phyloP scores from a whole-genome alignment of 2,888 invertebrate genomes.

The Platynereis dumerilii region DNA sequence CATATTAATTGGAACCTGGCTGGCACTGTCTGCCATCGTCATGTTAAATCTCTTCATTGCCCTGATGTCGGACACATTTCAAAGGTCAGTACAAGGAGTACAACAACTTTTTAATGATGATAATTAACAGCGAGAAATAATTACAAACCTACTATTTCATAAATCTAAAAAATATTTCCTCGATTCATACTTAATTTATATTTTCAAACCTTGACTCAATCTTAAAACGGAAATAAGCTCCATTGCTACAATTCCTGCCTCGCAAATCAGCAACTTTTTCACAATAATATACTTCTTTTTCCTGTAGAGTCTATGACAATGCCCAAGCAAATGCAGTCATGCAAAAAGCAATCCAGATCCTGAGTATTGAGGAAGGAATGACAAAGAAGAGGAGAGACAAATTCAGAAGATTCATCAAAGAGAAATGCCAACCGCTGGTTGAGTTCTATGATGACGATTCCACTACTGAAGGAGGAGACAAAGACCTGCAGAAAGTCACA shows the following conservation, averaged over 20 bases:
- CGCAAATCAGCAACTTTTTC: too few relatives aligned
- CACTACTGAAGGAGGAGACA: constrained; percentile 47
- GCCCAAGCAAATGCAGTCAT: constrained; percentile 61
- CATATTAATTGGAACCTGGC: constrained; percentile 55
- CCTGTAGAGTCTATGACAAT: constrained; percentile 60
- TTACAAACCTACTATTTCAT: not conserved
- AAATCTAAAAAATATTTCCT: not conserved
- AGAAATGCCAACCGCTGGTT: constrained; percentile 46
- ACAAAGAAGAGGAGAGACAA: constrained; percentile 38
- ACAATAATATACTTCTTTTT: constrained; percentile 15
- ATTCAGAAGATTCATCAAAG: constrained; percentile 46
- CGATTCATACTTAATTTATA: not conserved
- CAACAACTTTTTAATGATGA: not conserved
- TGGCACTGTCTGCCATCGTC: constrained; percentile 58
- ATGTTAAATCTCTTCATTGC: constrained; percentile 62
- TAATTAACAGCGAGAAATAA: not conserved
- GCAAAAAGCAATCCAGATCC: constrained; percentile 59
- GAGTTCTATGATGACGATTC: constrained; percentile 58
- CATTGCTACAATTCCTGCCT: too few relatives aligned
- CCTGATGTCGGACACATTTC: constrained; percentile 61
- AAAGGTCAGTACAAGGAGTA: constrained; percentile 43
- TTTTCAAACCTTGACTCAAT: not conserved
- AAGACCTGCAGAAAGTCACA: constrained; percentile 59
- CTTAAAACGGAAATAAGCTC: not conserved
- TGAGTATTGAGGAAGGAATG: constrained; percentile 57